phyloP scores from a whole-genome alignment of 1,140 invertebrate species.

The Drosophila chauvacae region DNA sequence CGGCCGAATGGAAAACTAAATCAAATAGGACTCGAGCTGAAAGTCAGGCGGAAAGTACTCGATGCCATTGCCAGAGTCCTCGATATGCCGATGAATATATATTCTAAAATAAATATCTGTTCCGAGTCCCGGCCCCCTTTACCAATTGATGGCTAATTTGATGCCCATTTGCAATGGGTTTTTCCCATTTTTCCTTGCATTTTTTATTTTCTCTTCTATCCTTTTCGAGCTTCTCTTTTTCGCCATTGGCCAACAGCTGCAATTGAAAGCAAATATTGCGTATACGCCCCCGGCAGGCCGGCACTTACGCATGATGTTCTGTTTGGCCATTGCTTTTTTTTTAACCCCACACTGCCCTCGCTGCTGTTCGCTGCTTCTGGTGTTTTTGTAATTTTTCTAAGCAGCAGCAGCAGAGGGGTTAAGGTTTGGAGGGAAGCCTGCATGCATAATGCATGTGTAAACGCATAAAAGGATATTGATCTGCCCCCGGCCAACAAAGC shows the following conservation, averaged over 20 bases:
- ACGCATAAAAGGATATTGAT: constrained; percentile 83
- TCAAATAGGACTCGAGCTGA: constrained; percentile 68
- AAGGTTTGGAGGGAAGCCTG: constrained; percentile 26
- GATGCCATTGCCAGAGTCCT: constrained; percentile 28
- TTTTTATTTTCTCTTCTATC: constrained; percentile 3
- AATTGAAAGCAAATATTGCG: constrained; percentile 81
- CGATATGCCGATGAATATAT: constrained; percentile 49
- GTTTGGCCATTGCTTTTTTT: constrained; percentile 56
- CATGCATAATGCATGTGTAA: constrained; percentile 62
- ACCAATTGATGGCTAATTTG: constrained; percentile 71
- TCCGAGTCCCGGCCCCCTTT: constrained; percentile 31
- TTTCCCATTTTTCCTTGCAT: constrained; percentile 21
- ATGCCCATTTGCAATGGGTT: constrained; percentile 58
- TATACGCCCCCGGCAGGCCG: constrained; percentile 60
- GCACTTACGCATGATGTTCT: constrained; percentile 69
- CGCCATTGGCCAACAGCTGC: constrained; percentile 67
- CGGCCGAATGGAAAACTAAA: constrained; percentile 64
- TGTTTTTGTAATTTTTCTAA: constrained; percentile 73
- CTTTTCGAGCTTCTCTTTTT: constrained; percentile 32
- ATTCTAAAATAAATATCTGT: constrained; percentile 81
- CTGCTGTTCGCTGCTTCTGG: constrained; percentile 24
- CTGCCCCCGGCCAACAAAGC: constrained; percentile 72
- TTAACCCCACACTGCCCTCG: constrained; percentile 2
- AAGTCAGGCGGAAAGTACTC: constrained; percentile 66
- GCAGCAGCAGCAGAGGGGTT: constrained; percentile 33